Conservation (phyloP, 2,113 vertebrate species). For the Tautogolabrus adspersus region DNA sequence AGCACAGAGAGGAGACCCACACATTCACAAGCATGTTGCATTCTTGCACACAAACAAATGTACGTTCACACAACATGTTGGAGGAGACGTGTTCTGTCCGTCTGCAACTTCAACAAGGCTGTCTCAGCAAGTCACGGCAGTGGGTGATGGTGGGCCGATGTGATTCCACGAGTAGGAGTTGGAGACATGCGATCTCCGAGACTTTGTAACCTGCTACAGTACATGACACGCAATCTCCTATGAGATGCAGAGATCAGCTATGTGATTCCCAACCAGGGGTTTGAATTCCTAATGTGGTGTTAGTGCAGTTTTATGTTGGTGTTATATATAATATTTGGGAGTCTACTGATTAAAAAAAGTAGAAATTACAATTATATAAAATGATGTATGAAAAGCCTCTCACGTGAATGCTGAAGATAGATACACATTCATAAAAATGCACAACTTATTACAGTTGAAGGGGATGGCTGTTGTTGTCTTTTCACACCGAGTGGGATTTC, state of each 20-base stretch:
- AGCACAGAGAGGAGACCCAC: constrained; percentile 54
- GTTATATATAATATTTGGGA: neutral
- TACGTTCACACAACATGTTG: constrained; percentile 33
- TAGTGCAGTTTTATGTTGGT: neutral
- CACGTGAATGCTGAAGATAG: too few relatives aligned
- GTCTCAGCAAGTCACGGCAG: constrained; percentile 29
- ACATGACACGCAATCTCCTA: neutral
- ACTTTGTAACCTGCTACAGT: neutral
- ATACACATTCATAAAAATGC: too few relatives aligned
- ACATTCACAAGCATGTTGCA: constrained; percentile 18
- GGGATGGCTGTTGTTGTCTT: too few relatives aligned
- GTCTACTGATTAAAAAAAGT: neutral
- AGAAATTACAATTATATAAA: neutral
- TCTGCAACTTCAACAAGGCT: constrained; percentile 32
- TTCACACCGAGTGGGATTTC: too few relatives aligned
- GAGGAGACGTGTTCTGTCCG: constrained; percentile 26
- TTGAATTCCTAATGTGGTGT: neutral
- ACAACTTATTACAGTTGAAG: too few relatives aligned
- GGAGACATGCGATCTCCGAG: constrained; percentile 1
- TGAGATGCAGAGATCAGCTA: neutral
- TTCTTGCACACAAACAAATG: constrained; percentile 24
- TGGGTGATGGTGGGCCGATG: constrained; percentile 4
- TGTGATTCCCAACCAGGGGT: neutral
- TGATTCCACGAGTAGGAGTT: constrained; percentile 1
- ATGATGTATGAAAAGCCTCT: too few relatives aligned